A percentile compares a stretch with the other conserved stretches of the same genome.
These are phyloP conservation scores for Zosterops japonicus DNA, from an alignment of 2,113 vertebrate genomes.

Conservation along the genomic window DNA sequence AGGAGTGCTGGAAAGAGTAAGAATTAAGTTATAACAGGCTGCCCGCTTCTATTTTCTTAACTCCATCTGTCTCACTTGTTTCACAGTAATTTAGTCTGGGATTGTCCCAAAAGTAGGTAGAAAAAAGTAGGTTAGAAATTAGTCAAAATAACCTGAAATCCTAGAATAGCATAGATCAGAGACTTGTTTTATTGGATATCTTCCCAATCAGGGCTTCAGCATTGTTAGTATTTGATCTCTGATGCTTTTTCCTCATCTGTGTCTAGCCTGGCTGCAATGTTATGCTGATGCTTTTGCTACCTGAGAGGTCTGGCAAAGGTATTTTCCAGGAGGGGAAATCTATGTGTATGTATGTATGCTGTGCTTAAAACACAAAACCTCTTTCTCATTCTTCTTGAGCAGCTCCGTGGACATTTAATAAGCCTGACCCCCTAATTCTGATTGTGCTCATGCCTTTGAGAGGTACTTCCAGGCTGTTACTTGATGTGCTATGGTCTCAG, in stretches of 20 bases:
- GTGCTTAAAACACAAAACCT: background rate
- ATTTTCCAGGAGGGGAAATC: background rate
- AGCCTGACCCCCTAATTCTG: background rate
- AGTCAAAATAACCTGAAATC: slow-evolving; percentile 28
- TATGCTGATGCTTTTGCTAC: background rate
- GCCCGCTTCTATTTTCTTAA: slow-evolving; percentile 30
- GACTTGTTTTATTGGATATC: background rate
- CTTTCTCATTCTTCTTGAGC: background rate
- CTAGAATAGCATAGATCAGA: background rate
- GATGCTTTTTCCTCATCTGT: background rate
- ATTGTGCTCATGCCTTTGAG: background rate
- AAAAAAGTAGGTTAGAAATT: background rate
- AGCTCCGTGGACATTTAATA: background rate
- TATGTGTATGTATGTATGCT: background rate
- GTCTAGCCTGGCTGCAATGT: background rate
- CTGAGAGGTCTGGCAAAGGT: background rate
- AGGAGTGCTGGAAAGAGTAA: background rate
- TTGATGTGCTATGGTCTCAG: background rate
- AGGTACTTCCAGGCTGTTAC: background rate
- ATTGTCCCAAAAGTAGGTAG: background rate
- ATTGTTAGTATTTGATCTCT: background rate
- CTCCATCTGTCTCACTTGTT: slow-evolving; percentile 6
- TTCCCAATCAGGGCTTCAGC: background rate
- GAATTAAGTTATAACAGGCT: background rate
- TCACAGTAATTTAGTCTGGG: slow-evolving; percentile 16